Base-by-base conservation (phyloP, 2,113 vertebrate genomes). In the Alouatta palliata region DNA sequence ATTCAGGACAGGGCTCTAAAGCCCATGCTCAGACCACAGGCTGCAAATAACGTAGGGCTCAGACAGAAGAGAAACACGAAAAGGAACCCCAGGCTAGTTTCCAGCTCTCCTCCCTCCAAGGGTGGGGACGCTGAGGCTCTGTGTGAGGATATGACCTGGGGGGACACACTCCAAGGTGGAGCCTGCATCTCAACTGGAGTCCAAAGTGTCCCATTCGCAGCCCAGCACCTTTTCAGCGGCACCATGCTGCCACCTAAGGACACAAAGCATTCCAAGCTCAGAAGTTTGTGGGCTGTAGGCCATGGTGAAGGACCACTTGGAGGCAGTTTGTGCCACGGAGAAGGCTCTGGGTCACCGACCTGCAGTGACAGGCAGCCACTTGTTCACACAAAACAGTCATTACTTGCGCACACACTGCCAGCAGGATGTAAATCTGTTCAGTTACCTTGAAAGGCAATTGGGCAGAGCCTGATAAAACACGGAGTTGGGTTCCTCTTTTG, bases 241-340 rank as follows among this genome's bases (percentile, higher is more conserved):
- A 2, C 58, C 52, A 68, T n/a, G 76, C 96, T 96, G 94, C 94
- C 95, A 93, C 75, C 87, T 91, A 97, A 52, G 17, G 94, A 68
- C 80, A 3, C 25, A 16, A 14, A 35, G 40, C 12, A 0, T 21
- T n/a, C 30, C 71, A 17, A 5, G 47, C 40, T 8, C 17, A 3
- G 30, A 21, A 0, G 10, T 23, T 2, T 13, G 16, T 35, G 70
- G 49, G 54, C 61, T 21, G 7, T 9, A 0, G 45, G 83, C 11
- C 6, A 9, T 14, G 12, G 80, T 17, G 30, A 19, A 10, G 54
- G 21, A 64, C 58, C 77, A 6, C 76, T 25, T 2, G 1, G 49
- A 52, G 52, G n/a, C 27, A 2, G 0, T 1, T 2, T 27, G 40
- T 14, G 8, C 83, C n/a, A 40, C 6, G 49, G 37, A 8, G 0